Evolutionary conservation across 2,888 invertebrate genomes (phyloP).

Genomic region (Gasteruption jaculator): DNA sequence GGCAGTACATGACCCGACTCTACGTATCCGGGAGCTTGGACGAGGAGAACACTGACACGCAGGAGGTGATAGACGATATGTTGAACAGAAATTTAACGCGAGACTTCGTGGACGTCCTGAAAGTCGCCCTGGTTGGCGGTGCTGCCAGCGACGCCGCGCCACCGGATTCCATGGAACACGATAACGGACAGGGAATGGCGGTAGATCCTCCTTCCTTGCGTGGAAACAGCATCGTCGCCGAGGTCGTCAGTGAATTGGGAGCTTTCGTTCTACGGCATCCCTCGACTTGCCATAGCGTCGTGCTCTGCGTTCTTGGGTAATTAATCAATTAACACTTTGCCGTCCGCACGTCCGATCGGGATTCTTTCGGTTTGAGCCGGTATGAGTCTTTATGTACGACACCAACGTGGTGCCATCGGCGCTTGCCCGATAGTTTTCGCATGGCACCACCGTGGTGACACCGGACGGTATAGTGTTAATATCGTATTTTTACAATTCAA

Average conservation of each 20-base stretch:
- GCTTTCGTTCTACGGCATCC: constrained; percentile 66
- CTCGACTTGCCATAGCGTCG: constrained; percentile 62
- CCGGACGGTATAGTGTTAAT: too few relatives aligned
- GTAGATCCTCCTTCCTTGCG: constrained; percentile 53
- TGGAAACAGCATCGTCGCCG: constrained; percentile 55
- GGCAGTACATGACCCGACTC: constrained; percentile 74
- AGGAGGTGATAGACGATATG: constrained; percentile 82
- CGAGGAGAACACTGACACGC: constrained; percentile 69
- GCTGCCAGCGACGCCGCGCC: constrained; percentile 55
- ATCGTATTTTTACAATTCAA: too few relatives aligned
- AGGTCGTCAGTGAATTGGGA: constrained; percentile 80
- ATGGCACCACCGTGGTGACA: too few relatives aligned
- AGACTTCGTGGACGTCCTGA: constrained; percentile 82
- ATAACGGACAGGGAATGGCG: constrained; percentile 69
- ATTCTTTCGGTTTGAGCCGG: too few relatives aligned
- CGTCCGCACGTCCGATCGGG: too few relatives aligned
- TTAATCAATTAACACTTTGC: constrained; percentile 10
- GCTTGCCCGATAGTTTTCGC: too few relatives aligned
- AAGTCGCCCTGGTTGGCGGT: constrained; percentile 72
- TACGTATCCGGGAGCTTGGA: constrained; percentile 74
- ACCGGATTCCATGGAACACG: constrained; percentile 61
- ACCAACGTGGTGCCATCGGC: too few relatives aligned
- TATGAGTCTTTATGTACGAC: too few relatives aligned
- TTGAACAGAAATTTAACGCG: constrained; percentile 79
- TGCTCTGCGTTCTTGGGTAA: constrained; percentile 61